Evolutionary conservation across 2,113 vertebrate genomes (phyloP).

Genomic region (Scartelaos histophorus): DNA sequence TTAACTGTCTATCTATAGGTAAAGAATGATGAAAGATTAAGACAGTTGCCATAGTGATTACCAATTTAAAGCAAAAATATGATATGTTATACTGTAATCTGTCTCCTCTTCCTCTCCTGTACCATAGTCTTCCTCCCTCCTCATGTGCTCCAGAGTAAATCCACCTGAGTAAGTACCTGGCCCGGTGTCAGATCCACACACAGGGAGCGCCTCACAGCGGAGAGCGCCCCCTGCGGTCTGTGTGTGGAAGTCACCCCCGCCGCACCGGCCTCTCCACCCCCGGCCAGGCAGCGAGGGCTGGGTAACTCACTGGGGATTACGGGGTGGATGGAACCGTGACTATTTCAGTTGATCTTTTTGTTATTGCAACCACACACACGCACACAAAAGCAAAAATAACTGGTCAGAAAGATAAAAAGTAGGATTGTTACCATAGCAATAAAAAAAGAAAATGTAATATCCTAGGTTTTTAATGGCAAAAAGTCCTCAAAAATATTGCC

Average conservation of each 20-base stretch:
- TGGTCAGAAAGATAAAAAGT: no score
- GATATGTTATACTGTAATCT: neutral
- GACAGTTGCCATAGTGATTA: no score
- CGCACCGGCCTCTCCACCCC: conserved; percentile 19
- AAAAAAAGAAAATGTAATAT: no score
- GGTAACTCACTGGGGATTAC: conserved; percentile 61
- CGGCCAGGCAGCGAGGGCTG: neutral
- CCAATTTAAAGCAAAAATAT: no score
- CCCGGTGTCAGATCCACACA: conserved; percentile 22
- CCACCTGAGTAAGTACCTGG: conserved; percentile 45
- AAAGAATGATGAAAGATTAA: no score
- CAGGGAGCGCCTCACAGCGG: conserved; percentile 58
- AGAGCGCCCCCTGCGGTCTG: conserved; percentile 43
- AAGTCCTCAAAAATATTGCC: no score
- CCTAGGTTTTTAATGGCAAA: no score
- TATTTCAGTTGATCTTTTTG: neutral
- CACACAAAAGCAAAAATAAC: no score
- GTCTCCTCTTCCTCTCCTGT: conserved; percentile 1
- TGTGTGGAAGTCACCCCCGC: conserved; percentile 64
- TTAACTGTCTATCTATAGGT: no score
- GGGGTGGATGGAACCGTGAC: conserved; percentile 58
- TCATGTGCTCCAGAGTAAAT: conserved; percentile 3
- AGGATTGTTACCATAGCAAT: no score
- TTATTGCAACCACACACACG: neutral
- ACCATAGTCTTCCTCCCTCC: neutral